These are phyloP conservation scores for Rhagoletis zephyria DNA, from an alignment of 1,140 invertebrate genomes.

Conservation along the genomic window DNA sequence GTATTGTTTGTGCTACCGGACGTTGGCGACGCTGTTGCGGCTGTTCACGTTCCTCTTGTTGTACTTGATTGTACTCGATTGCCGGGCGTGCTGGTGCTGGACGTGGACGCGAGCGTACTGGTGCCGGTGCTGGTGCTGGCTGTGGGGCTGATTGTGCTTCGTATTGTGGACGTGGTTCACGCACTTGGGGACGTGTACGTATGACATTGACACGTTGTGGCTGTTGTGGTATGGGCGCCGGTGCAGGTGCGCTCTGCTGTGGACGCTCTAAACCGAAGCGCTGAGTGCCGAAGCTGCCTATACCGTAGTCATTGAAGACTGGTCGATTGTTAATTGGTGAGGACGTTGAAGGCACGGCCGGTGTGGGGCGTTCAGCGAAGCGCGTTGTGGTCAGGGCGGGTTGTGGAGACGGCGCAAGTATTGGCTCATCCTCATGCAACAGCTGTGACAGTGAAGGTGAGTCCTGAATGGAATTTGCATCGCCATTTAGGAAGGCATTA, in stretches of 20 bases:
- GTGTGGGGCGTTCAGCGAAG: conserved; percentile 69
- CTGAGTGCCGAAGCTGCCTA: conserved; percentile 63
- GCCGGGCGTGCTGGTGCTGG: conserved; percentile 68
- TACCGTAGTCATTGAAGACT: conserved; percentile 69
- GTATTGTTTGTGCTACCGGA: conserved; percentile 81
- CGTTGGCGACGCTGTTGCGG: conserved; percentile 63
- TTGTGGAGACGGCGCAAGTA: conserved; percentile 73
- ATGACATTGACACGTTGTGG: conserved; percentile 53
- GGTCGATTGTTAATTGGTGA: conserved; percentile 59
- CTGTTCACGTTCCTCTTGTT: conserved; percentile 62
- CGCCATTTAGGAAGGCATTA: conserved; percentile 66
- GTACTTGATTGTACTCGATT: conserved; percentile 68
- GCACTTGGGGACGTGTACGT: conserved; percentile 24
- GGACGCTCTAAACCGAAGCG: conserved; percentile 64
- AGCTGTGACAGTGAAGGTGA: conserved; percentile 68
- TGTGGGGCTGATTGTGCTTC: conserved; percentile 58
- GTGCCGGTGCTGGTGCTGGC: conserved; percentile 57
- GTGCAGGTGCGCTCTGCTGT: conserved; percentile 39
- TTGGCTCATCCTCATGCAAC: conserved; percentile 72
- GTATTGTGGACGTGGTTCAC: conserved; percentile 59
- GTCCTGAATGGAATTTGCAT: conserved; percentile 72
- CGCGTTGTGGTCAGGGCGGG: conserved; percentile 60
- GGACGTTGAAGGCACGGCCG: conserved; percentile 51
- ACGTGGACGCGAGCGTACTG: conserved; percentile 61
- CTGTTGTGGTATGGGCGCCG: conserved; percentile 46